Evolutionary conservation across 2,888 invertebrate genomes (phyloP), one percentile per base, ranked within the genome.

Genomic region (Trichacis sp.): DNA sequence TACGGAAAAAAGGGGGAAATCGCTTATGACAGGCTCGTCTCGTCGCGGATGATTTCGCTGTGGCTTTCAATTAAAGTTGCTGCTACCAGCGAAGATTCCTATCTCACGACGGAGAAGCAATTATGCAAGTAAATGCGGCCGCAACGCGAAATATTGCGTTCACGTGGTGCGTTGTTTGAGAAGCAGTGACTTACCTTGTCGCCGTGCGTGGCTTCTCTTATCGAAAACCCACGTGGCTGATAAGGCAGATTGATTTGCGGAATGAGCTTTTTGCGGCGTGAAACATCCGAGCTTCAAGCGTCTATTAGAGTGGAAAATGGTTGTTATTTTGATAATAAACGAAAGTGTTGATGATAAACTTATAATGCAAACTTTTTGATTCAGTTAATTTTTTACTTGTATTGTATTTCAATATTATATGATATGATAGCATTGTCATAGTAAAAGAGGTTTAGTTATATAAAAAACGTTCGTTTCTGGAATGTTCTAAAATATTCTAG

Each of bases 81-180:
- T 48, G 55, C 52, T 33, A 43, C 30, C 51, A 52, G 62, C 58
- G 55, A 58, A 61, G 62, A 66, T 66, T 58, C 54, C 58, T 45
- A 47, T 58, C 61, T 57, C n/a, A n/a, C 60, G 49, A 46, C 47
- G 61, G 30, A 50, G 24, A 53, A 36, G 55, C 53, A 66, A 66
- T 61, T 66, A 61, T 55, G 61, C 55, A 66, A 66, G 65, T 51
- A 55, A 66, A 66, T 55, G 58, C 60, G 54, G 50, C 51, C 17
- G 30, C 46, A 38, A 38, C 48, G 55, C 56, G 57, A 63, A 63
- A 63, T 56, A 56, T 24, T 29, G 46, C 29, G 30, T 46, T 61
- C 47, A 29, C 42, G 46, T 18, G 40, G 24, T 40, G 63, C 53
- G 58, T 63, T 63, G 63, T 63, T 63, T 53, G 45, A 47, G 49